Conservation (phyloP, 2,113 vertebrate genomes). For the Parotia lawesii region DNA sequence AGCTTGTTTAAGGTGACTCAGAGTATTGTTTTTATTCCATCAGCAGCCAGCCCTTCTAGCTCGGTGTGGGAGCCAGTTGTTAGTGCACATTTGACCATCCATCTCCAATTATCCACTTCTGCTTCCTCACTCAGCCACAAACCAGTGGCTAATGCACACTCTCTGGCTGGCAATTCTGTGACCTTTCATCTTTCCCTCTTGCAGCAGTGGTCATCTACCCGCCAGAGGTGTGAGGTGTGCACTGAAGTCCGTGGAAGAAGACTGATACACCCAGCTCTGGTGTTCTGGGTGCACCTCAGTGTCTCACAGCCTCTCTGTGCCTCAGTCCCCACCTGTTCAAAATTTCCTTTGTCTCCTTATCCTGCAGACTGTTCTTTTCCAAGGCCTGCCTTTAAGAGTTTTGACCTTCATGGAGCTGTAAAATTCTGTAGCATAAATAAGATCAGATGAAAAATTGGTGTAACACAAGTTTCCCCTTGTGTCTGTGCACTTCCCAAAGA, state of each 20-base stretch:
- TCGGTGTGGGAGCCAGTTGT: background rate
- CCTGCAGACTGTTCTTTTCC: background rate
- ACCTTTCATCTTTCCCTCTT: background rate
- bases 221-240: background rate
- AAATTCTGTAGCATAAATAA: background rate
- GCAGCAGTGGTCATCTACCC: background rate
- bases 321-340: background rate
- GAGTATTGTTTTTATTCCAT: background rate
- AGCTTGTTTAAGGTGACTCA: background rate
- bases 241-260: background rate
- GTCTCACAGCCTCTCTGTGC: background rate
- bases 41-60: background rate
- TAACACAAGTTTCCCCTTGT: background rate
- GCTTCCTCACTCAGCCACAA: background rate
- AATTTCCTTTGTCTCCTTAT: background rate
- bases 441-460: background rate
- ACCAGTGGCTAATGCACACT: background rate
- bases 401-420: background rate
- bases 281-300: background rate
- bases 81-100: background rate
- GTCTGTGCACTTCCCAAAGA: background rate
- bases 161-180: background rate
- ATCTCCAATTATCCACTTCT: background rate
- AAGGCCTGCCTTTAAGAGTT: background rate
- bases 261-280: background rate